Base-by-base conservation (phyloP, 2,888 invertebrate species). In the Byasa hedistus region DNA sequence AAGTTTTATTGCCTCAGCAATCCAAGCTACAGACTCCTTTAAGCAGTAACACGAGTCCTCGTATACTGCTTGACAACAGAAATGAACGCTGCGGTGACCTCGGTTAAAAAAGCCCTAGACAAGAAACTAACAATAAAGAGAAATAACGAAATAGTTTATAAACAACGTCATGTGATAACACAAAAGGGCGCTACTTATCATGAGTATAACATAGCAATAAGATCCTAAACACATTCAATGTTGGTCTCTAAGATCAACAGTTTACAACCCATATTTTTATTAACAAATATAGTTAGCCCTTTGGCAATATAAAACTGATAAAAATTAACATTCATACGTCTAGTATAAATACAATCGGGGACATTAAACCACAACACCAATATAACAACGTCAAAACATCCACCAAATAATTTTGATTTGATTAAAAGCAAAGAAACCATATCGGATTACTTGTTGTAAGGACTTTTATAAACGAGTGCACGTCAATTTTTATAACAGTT, bases 121-220 rank as follows among this genome's bases (percentile, higher is more conserved):
- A 36, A 36, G 15, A 44, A 44, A 44, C 44, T 17, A 4, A 10
- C 44, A 15, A 44, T 19, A 32, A 32, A 17, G 44, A 19, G 12
- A 17, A 44, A 44, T 44, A 44, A 44, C 44, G 44, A 44, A 44
- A 19, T 44, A 44, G 44, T 12, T 44, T 17, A 44, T 17, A 32
- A 51, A 22, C 4, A 22, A 23, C 54, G 32, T 24, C 57, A 63
- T 36, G 23, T 64, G 52, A 52, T 12, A 1, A 21, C 57, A 57
- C 57, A 57, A 64, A 10, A 64, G 57, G 64, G 52, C 64, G 15
- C 23, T 52, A 52, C 19, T 44, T 44, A 44, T 44, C 44, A 44
- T 15, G 17, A 44, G 17, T 17, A 44, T 15, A 44, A 44, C 15
- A 44, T 4, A 17, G 44, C 19, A 44, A 7, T 32, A 44, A 44